Evolutionary conservation across 2,797 vertebrate genomes (phyloP).

Genomic region (Tiaroga cobitis): DNA sequence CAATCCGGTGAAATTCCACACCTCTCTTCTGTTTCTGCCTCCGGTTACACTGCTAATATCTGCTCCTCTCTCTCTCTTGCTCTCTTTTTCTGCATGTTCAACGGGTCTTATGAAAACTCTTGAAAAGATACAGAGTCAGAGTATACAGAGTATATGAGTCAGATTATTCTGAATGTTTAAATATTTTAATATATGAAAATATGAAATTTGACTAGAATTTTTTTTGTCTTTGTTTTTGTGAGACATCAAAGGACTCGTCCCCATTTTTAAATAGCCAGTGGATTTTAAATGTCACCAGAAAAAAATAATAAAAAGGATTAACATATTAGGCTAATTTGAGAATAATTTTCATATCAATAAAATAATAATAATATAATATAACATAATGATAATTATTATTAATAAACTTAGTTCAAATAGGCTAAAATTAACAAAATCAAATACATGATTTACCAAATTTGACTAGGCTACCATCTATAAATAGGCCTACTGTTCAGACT

Average conservation of each 20-base stretch:
- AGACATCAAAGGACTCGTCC: background rate
- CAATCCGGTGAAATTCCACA: constrained; percentile 56
- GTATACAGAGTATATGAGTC: constrained; percentile 2
- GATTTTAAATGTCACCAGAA: background rate
- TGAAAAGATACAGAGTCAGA: background rate
- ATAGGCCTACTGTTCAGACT: background rate
- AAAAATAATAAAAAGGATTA: background rate
- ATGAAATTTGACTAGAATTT: background rate
- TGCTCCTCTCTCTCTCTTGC: background rate
- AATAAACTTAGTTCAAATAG: background rate
- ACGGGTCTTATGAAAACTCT: constrained; percentile 15
- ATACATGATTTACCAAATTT: background rate
- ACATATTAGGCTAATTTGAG: background rate
- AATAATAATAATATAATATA: background rate
- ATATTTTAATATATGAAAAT: constrained; percentile 1
- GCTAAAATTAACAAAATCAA: background rate
- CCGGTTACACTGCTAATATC: constrained; percentile 48
- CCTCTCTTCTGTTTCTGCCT: constrained; percentile 48
- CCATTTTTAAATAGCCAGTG: background rate
- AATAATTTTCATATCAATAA: background rate
- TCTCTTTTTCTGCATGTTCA: constrained; percentile 14
- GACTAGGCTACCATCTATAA: background rate
- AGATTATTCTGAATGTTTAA: background rate
- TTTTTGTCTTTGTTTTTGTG: background rate
- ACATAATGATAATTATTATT: background rate